Evolutionary conservation across 2,888 invertebrate genomes (phyloP).

Genomic region (Caenorhabditis imperialis): DNA sequence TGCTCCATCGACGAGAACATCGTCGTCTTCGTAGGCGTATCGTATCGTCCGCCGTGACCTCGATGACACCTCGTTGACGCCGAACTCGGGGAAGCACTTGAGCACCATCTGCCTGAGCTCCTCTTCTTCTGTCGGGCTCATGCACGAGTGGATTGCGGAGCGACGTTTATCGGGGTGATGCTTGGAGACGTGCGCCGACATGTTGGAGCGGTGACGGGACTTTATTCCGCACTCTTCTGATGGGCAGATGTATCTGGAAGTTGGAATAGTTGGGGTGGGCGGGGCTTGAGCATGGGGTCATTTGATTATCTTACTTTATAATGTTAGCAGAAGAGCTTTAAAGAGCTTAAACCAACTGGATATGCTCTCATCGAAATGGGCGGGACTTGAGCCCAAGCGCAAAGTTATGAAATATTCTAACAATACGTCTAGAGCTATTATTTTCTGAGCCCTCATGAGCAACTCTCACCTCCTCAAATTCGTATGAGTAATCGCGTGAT

Average conservation of each 20-base stretch:
- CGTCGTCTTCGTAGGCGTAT: neutral
- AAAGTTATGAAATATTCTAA: no score
- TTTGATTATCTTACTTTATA: no score
- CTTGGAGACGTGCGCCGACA: constrained; percentile 11
- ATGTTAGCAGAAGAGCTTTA: no score
- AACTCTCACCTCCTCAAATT: constrained; percentile 19
- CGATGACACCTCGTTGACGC: no score
- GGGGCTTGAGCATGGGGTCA: no score
- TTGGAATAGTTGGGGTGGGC: neutral
- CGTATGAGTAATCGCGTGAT: constrained; percentile 42
- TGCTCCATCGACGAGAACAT: constrained; percentile 3
- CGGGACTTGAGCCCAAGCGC: no score
- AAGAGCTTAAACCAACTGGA: no score
- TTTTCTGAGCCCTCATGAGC: no score
- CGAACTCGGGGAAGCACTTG: constrained; percentile 43
- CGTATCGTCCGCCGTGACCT: no score
- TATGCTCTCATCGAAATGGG: no score
- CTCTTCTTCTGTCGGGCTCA: constrained; percentile 12
- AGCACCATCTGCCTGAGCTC: constrained; percentile 13
- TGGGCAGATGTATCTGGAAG: constrained; percentile 34
- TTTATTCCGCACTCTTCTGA: constrained; percentile 9
- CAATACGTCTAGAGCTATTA: no score
- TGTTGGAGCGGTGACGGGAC: constrained; percentile 38
- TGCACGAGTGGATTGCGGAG: constrained; percentile 3
- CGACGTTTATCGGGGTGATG: constrained; percentile 4